phyloP scores from a whole-genome alignment of 2,888 invertebrate species.

The Bhutanitis thaidina region DNA sequence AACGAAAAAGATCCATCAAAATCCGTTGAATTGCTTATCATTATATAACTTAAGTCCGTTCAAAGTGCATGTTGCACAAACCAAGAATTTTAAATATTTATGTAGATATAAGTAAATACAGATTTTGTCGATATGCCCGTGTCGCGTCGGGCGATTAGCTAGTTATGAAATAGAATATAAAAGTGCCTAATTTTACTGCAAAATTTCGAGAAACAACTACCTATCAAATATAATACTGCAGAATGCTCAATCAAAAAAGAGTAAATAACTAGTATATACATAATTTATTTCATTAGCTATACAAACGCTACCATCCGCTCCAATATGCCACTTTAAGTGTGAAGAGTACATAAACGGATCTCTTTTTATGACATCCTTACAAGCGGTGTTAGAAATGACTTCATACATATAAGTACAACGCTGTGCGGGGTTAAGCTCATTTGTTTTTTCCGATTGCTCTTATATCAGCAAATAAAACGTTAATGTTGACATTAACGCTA shows the following conservation, averaged over 20 bases:
- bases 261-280: not conserved
- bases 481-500: slow-evolving; percentile 15
- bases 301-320: not conserved
- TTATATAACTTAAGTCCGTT: too few relatives aligned
- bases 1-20: too few relatives aligned
- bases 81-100: too few relatives aligned
- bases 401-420: slow-evolving; percentile 23
- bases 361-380: slow-evolving; percentile 44
- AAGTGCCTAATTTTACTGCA: too few relatives aligned
- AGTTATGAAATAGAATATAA: too few relatives aligned
- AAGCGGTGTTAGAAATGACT: slow-evolving; percentile 37
- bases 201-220: not conserved
- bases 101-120: too few relatives aligned
- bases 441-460: slow-evolving; percentile 13
- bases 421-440: slow-evolving; percentile 12
- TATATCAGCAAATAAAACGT: slow-evolving; percentile 13
- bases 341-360: not conserved
- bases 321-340: slow-evolving; percentile 20
- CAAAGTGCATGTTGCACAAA: too few relatives aligned
- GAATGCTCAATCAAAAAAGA: not conserved
- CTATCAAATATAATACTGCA: not conserved
- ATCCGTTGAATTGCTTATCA: too few relatives aligned
- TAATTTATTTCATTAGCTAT: not conserved
- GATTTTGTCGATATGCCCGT: too few relatives aligned
- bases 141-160: too few relatives aligned